Conservation (phyloP, 2,888 invertebrate species). For the Glaucopsyche alexis region DNA sequence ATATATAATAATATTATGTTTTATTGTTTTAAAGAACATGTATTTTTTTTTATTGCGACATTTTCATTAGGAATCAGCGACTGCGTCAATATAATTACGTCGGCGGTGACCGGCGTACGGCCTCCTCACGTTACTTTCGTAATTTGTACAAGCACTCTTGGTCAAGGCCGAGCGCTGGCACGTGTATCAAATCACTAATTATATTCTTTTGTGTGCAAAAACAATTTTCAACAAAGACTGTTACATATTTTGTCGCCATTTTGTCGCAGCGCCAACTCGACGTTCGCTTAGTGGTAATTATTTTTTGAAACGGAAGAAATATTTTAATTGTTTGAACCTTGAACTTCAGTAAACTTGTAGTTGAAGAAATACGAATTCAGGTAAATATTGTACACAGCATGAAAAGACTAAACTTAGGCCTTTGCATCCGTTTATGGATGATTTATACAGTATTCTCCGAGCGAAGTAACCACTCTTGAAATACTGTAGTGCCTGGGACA, state of each 20-base stretch:
- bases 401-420: neutral
- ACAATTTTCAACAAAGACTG: neutral
- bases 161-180: constrained; percentile 12
- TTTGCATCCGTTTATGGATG: no score
- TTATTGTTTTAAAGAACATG: neutral
- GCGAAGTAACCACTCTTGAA: no score
- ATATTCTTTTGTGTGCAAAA: constrained; percentile 3
- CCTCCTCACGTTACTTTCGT: constrained; percentile 17
- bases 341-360: neutral
- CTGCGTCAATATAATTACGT: constrained; percentile 10
- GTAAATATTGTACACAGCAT: neutral
- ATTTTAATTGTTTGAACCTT: neutral
- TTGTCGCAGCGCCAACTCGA: neutral
- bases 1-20: neutral
- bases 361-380: neutral
- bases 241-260: constrained; percentile 7
- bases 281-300: constrained; percentile 7
- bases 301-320: neutral
- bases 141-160: constrained; percentile 18
- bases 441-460: no score
- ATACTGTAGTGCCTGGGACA: no score
- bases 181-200: constrained; percentile 20
- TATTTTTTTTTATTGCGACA: neutral
- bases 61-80: constrained; percentile 2
- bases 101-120: neutral